These are phyloP conservation scores for Neodiprion virginianus DNA, from an alignment of 1,140 invertebrate genomes.

Conservation along the genomic window DNA sequence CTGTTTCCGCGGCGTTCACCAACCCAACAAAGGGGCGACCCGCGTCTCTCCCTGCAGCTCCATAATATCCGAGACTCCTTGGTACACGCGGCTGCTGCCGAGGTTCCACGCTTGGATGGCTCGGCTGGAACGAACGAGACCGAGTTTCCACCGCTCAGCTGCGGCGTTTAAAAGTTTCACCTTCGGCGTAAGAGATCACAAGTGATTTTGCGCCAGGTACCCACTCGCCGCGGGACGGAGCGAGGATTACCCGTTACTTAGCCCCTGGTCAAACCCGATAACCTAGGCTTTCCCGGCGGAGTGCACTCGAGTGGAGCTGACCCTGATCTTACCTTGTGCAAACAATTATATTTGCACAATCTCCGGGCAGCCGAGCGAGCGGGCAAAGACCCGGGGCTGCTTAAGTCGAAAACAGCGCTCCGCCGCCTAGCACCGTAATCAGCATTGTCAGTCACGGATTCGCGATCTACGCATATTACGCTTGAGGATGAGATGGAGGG, in stretches of 20 bases:
- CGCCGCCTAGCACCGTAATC: background rate
- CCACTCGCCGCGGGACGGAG: background rate
- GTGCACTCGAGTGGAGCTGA: background rate
- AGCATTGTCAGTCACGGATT: too few relatives aligned
- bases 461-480: too few relatives aligned
- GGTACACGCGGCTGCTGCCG: background rate
- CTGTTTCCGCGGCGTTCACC: slow-evolving; percentile 55
- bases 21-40: slow-evolving; percentile 52
- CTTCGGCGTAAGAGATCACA: background rate
- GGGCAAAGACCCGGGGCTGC: background rate
- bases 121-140: background rate
- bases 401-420: too few relatives aligned
- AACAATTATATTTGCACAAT: background rate
- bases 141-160: background rate
- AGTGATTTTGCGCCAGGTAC: too few relatives aligned
- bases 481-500: too few relatives aligned
- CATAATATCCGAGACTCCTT: background rate
- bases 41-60: background rate
- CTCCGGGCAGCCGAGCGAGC: background rate
- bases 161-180: background rate
- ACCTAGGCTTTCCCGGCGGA: background rate
- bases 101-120: background rate
- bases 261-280: background rate
- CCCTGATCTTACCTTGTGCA: background rate
- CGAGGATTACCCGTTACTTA: background rate